A percentile compares a stretch with the other conserved stretches of the same genome.
Evolutionary conservation across 2,888 invertebrate genomes (phyloP).

Genomic region (Mechanitis mazaeus): DNA sequence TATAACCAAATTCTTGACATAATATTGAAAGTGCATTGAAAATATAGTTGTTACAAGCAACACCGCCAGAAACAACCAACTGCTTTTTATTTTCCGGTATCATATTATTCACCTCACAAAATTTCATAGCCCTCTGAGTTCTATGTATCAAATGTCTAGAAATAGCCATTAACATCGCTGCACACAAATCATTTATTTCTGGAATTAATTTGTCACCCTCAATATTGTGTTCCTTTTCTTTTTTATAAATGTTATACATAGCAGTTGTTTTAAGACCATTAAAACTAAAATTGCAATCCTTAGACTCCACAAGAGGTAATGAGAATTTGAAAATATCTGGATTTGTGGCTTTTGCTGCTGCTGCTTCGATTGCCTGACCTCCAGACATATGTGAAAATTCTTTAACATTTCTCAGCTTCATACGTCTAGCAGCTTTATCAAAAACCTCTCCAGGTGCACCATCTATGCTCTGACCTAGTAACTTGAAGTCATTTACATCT

Average conservation of each 20-base stretch:
- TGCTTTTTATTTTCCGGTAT: slow-evolving; percentile 79
- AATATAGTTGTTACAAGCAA: slow-evolving; percentile 94
- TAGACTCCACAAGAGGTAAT: slow-evolving; percentile 78
- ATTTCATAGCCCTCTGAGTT: slow-evolving; percentile 91
- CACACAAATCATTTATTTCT: slow-evolving; percentile 88
- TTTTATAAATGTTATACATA: slow-evolving; percentile 67
- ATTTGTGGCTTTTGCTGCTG: slow-evolving; percentile 83
- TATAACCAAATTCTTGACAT: slow-evolving; percentile 80
- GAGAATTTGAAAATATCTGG: slow-evolving; percentile 81
- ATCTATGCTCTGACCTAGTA: slow-evolving; percentile 88
- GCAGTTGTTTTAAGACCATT: slow-evolving; percentile 86
- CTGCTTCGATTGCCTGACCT: slow-evolving; percentile 90
- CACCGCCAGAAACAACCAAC: slow-evolving; percentile 94
- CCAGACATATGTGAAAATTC: slow-evolving; percentile 86
- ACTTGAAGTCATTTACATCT: slow-evolving; percentile 83
- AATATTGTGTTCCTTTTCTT: slow-evolving; percentile 77
- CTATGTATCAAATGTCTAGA: slow-evolving; percentile 88
- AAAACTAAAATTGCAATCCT: slow-evolving; percentile 94
- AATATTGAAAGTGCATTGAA: slow-evolving; percentile 81
- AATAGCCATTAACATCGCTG: slow-evolving; percentile 84
- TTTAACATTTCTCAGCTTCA: slow-evolving; percentile 87
- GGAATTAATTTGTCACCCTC: slow-evolving; percentile 85
- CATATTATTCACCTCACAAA: slow-evolving; percentile 78
- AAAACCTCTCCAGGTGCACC: slow-evolving; percentile 95
- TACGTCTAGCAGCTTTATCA: slow-evolving; percentile 92